Evolutionary conservation across 2,888 invertebrate species (phyloP), one percentile per base, ranked within the genome.

Genomic region (Apantesis nais): DNA sequence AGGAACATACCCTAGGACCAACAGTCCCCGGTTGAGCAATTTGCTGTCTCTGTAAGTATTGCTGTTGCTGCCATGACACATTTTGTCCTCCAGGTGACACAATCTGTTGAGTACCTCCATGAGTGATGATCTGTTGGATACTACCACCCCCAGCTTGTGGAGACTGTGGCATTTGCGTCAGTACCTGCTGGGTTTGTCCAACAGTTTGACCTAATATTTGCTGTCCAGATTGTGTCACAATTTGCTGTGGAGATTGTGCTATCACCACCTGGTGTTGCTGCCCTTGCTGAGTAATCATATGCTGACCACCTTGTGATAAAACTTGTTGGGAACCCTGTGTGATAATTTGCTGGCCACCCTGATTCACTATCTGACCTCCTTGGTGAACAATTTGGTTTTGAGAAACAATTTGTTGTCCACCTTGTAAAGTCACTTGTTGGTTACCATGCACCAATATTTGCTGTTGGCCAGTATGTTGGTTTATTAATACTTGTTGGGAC

Each of bases 401-500:
- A 16, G 94, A 94, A 14, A 95, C 94, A 62, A 95, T 86, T 75
- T 95, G 95, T 71, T 94, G 95, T 0, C 93, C 93, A 44, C 93
- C 92, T 82, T 95, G 95, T 61, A 95, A 76, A 2, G 95, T 92
- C 16, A 95, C 94, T 83, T 95, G 95, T 77, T 95, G 95, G 72
- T 94, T 94, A 14, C 95, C 94, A 83, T 95, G 95, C 61, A 95
- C 94, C 63, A 95, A 83, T 76, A 95, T 95, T 77, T 95, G 95
- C 74, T 94, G 95, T 67, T 95, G 95, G 0, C 94, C 94, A 2
- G 93, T 92, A 71, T 93, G 94, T 74, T 94, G 94, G 74, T 95
- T 95, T 73, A 95, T 94, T 60, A 95, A 78, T n/a, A 95, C 94
- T 78, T 95, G 95, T 76, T 95, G 95, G 41, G 96, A 95, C 55